Evolutionary conservation across 1,140 invertebrate genomes (phyloP).

Genomic region (Copidosoma floridanum): DNA sequence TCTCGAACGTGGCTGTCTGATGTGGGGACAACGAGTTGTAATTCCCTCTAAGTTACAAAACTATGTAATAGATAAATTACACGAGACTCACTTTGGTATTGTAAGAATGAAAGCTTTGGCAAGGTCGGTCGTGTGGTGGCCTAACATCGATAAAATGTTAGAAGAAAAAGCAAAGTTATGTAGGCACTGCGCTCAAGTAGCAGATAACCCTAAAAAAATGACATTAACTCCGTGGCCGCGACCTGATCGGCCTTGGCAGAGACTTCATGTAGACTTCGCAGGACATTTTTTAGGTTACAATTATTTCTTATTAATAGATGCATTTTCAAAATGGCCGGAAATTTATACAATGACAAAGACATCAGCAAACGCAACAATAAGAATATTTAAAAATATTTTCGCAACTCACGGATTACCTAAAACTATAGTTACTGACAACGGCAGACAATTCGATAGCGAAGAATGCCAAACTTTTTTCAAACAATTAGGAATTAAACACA

Average conservation of each 20-base stretch:
- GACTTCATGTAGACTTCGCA: slow-evolving; percentile 14
- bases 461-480: not conserved
- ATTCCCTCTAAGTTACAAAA: slow-evolving; percentile 3
- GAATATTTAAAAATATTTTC: slow-evolving; percentile 6
- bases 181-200: too few relatives aligned
- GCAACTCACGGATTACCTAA: slow-evolving; percentile 9
- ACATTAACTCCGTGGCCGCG: not conserved
- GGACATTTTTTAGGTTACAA: slow-evolving; percentile 6
- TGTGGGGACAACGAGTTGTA: slow-evolving; percentile 10
- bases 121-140: too few relatives aligned
- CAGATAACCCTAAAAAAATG: slow-evolving; percentile 17
- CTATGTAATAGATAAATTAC: slow-evolving; percentile 43
- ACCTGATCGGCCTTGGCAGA: not conserved
- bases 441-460: not conserved
- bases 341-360: slow-evolving; percentile 11
- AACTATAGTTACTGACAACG: slow-evolving; percentile 17
- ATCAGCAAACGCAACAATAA: too few relatives aligned
- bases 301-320: slow-evolving; percentile 24
- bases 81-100: slow-evolving; percentile 46
- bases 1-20: slow-evolving; percentile 4
- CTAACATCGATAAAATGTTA: too few relatives aligned
- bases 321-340: slow-evolving; percentile 18
- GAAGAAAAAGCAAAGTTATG: slow-evolving; percentile 17
- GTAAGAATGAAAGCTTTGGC: too few relatives aligned
- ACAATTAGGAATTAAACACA: not conserved